A percentile compares a stretch with the other conserved stretches of the same genome.
Evolutionary conservation across 2,797 vertebrate genomes (phyloP).

Genomic region (Phalloptychus januarius): DNA sequence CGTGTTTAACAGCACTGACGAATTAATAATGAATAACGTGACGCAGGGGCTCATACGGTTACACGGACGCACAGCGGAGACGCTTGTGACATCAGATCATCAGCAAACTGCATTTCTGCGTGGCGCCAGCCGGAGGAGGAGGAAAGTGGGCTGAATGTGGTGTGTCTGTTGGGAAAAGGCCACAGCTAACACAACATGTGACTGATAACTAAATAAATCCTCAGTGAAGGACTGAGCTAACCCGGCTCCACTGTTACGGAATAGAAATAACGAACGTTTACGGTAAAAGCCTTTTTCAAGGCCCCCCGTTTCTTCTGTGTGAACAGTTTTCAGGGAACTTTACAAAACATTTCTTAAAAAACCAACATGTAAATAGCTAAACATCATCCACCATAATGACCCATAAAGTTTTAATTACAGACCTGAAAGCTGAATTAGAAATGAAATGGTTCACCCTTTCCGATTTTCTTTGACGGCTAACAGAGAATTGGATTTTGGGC

Average conservation of each 20-base stretch:
- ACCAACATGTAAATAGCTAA: neutral
- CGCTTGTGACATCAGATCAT: constrained; percentile 54
- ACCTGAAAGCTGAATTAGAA: neutral
- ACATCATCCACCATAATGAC: neutral
- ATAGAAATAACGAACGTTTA: neutral
- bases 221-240: constrained; percentile 24
- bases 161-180: constrained; percentile 36
- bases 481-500: neutral
- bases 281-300: neutral
- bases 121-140: constrained; percentile 57
- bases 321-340: neutral
- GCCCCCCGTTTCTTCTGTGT: neutral
- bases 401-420: too few species aligned
- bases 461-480: neutral
- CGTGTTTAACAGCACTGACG: constrained; percentile 69
- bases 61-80: constrained; percentile 51
- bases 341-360: neutral
- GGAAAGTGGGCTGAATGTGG: constrained; percentile 47
- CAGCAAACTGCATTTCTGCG: constrained; percentile 69
- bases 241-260: neutral
- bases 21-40: constrained; percentile 65
- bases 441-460: neutral
- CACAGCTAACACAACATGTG: constrained; percentile 48
- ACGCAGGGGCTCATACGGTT: constrained; percentile 40
- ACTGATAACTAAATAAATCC: constrained; percentile 46